Evolutionary conservation across 1,140 invertebrate genomes (phyloP), one percentile per base, ranked within the genome.

Genomic region (Drosophila ambigua): DNA sequence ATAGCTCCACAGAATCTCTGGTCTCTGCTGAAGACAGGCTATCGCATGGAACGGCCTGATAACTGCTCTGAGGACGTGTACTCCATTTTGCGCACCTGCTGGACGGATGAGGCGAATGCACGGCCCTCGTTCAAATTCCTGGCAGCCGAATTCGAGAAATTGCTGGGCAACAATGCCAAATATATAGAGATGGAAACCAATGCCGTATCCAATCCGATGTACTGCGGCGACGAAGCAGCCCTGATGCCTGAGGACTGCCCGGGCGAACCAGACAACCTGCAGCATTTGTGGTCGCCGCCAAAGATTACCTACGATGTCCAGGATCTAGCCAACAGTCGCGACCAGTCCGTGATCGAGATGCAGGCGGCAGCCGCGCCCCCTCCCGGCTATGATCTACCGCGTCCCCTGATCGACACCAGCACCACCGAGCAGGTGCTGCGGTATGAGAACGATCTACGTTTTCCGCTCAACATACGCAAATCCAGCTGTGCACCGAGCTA

Each of bases 21-120:
- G 91, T 94, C 95, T 55, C 91, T 97, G 28, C 94, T 98, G 0
- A 94, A 94, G 67, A 94, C 94, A 6, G 96, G 96, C 1, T 97
- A 97, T 80, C 93, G 97, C 26, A 97, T 98, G 97, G 94, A 96
- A 48, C 93, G 93, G 50, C 97, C 97, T 0, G 94, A 95, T 41
- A 96, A 96, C 84, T 98, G 97, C 90, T 96, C 97, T 4, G 92
- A 94, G 61, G 94, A 95, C 77, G 92, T 98, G 96, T 96, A 97
- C 83, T 94, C 95, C 57, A 90, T 98, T 41, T 97, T 98, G 95
- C 92, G 94, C 16, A 94, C 93, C 28, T 98, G 97, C 90, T 98
- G 97, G 97, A 92, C 94, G 53, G 95, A 95, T 66, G 94, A 95
- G 73, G 94, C 96, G 1, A 94, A 94, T 61, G 93, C 95, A 66